phyloP scores from a whole-genome alignment of 2,888 invertebrate genomes.

The Eristalinus sepulchralis region DNA sequence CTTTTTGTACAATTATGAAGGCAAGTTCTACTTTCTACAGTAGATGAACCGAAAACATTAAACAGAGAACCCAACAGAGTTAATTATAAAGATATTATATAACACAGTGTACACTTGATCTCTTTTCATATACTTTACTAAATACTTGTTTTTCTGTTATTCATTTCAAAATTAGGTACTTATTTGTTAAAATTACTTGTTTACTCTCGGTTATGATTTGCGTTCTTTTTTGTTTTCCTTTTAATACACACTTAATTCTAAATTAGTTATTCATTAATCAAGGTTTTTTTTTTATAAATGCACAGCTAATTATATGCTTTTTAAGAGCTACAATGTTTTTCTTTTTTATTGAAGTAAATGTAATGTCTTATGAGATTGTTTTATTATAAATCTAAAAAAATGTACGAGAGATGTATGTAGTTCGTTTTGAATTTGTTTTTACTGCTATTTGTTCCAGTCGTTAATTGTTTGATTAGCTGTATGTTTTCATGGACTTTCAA shows the following conservation, averaged over 20 bases:
- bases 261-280: slow-evolving; percentile 16
- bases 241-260: slow-evolving; percentile 37
- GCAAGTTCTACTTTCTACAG: slow-evolving; percentile 68
- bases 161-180: slow-evolving; percentile 68
- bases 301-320: slow-evolving; percentile 46
- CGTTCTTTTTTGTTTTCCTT: slow-evolving; percentile 23
- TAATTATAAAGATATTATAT: slow-evolving; percentile 3
- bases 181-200: slow-evolving; percentile 15
- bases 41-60: neutral
- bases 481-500: neutral
- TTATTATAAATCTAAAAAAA: slow-evolving; percentile 65
- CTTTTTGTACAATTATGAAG: slow-evolving; percentile 69
- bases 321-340: slow-evolving; percentile 15
- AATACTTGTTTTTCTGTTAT: slow-evolving; percentile 11
- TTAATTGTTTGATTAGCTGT: neutral
- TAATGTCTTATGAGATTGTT: slow-evolving; percentile 8
- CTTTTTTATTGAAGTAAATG: slow-evolving; percentile 28
- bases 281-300: slow-evolving; percentile 58
- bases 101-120: slow-evolving; percentile 37
- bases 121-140: slow-evolving; percentile 34
- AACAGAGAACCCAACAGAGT: neutral
- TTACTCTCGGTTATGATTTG: neutral
- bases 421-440: neutral
- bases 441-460: slow-evolving; percentile 1
- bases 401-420: neutral